These are phyloP conservation scores for Palaemon carinicauda DNA, from an alignment of 1,140 invertebrate genomes.

Conservation along the genomic window DNA sequence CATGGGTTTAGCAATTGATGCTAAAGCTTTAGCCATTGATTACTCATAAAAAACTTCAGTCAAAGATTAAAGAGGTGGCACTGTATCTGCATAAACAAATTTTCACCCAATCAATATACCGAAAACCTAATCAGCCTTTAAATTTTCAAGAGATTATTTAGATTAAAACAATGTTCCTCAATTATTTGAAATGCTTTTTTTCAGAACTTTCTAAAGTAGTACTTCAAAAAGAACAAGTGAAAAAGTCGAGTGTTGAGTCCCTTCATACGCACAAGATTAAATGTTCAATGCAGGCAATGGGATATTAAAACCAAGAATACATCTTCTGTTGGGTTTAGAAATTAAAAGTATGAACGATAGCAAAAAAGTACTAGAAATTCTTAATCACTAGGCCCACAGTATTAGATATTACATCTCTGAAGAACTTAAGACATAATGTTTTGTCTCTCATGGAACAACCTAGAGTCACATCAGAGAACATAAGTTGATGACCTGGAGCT, in stretches of 20 bases:
- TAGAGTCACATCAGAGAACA: not conserved
- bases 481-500: not conserved
- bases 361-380: not conserved
- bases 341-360: not conserved
- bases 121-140: not conserved
- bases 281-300: no score
- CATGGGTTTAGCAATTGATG: no score
- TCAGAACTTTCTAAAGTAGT: no score
- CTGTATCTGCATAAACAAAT: no score
- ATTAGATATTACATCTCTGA: not conserved
- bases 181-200: not conserved
- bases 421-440: not conserved
- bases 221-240: no score
- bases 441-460: not conserved
- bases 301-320: no score
- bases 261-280: no score
- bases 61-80: no score
- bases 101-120: not conserved
- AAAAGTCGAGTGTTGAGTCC: no score
- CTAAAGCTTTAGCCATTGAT: no score
- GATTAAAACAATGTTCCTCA: not conserved
- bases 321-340: no score
- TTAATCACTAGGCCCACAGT: not conserved
- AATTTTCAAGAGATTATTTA: not conserved
- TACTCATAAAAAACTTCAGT: no score